Percentiles rank a stretch among this genome's conserved stretches.
phyloP scores from a whole-genome alignment of 2,797 vertebrate species.

The Sandelia bainsii region DNA sequence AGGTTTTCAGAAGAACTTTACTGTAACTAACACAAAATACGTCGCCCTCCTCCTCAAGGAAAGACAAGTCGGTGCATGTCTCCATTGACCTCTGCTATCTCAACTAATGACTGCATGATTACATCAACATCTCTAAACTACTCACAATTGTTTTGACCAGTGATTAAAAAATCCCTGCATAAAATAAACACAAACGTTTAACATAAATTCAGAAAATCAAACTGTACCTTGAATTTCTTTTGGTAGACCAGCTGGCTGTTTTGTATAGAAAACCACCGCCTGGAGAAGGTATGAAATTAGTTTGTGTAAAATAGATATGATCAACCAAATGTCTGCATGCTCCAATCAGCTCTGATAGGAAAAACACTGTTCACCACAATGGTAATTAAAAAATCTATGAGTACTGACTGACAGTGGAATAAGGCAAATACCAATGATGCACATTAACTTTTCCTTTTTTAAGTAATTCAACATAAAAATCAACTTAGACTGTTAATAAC shows the following conservation, averaged over 20 bases:
- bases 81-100: neutral
- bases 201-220: neutral
- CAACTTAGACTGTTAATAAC: neutral
- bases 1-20: constrained; percentile 10
- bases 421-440: neutral
- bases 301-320: neutral
- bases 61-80: neutral
- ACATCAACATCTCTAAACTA: neutral
- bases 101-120: neutral
- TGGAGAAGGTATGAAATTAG: constrained; percentile 58
- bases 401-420: neutral
- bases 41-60: neutral
- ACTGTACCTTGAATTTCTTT: constrained; percentile 94
- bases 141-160: too few species aligned
- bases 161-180: neutral
- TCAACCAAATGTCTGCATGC: constrained; percentile 17
- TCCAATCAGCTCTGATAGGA: neutral
- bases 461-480: too few species aligned
- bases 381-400: neutral
- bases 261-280: constrained; percentile 98
- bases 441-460: too few species aligned
- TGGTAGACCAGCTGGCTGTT: constrained; percentile 99
- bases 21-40: neutral
- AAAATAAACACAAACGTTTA: neutral
- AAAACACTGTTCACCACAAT: neutral